Evolutionary conservation across 64 coral and sea anemone species (phyloP), one percentile per base, ranked within the genome.

Genomic region (Pocillopora damicornis): DNA sequence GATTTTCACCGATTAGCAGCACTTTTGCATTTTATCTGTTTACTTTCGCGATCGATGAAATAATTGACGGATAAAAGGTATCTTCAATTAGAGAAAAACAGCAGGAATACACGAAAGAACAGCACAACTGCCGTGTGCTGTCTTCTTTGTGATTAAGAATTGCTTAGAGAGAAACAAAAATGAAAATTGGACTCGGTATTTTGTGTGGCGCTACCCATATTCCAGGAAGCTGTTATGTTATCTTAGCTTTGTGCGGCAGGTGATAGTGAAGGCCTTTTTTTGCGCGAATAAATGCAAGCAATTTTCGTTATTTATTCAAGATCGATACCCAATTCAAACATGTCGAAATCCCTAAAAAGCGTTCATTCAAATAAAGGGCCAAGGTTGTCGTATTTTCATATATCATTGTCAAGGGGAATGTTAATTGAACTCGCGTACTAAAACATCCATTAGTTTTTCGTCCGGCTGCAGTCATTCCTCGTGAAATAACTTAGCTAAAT

Each of bases 271-370:
- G 65, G 81, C 81, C 81, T 85, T 85, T 85, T 30, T 85, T 85
- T 71, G 22, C 22, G 22, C 15, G 81, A 85, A 85, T 85, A 85
- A 85, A 85, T 30, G 81, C 81, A 57, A 72, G 63, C 35, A 57
- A 58, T 72, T 72, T 85, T 85, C 20, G 20, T 58, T 85, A 85
- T 85, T 85, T 85, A 85, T 85, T 85, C 72, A 68, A 72, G 81
- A 73, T 85, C 37, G 64, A 85, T 72, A 85, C 72, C 72, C 81
- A 85, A 66, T 73, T 22, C 38, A 85, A 85, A 85, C 42, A 85
- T 85, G 81, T 85, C 81, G 38, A 45, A 85, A 85, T 85, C 13
- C 5, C 36, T 42, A 73, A 67, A 83, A 72, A 58, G 81, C 64
- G 13, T 85, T 85, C 81, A 85, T 58, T 85, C 35, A 73, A 73